These are phyloP conservation scores for Phrynosoma blainvillii DNA, from an alignment of 2,113 vertebrate species.

Conservation along the genomic window DNA sequence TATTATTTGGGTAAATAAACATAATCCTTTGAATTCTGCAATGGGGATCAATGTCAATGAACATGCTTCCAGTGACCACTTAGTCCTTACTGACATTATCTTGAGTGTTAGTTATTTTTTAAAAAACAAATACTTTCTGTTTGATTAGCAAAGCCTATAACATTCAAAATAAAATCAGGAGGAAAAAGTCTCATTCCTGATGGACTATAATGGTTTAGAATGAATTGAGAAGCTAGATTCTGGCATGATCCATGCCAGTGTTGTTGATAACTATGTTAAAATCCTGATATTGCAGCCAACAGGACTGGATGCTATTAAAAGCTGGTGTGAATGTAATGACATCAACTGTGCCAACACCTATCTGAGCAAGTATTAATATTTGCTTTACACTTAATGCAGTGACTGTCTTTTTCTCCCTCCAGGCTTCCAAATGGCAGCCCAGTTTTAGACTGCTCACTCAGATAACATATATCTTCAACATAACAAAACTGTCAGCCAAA, in stretches of 20 bases:
- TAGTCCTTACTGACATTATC: not conserved
- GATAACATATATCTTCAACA: not conserved
- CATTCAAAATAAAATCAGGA: fast-evolving
- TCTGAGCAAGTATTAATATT: conserved; percentile 19
- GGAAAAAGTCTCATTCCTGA: not conserved
- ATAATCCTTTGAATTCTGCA: not conserved
- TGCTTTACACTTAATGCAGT: conserved; percentile 2
- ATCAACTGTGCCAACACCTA: conserved; percentile 13
- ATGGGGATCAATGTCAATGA: not conserved
- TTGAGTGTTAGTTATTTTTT: not conserved
- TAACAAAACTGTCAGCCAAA: not conserved
- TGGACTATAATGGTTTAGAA: not conserved
- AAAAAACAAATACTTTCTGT: not conserved
- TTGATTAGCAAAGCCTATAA: conserved; percentile 4
- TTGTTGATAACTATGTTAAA: conserved; percentile 6
- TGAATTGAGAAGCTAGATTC: not conserved
- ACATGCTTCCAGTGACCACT: not conserved
- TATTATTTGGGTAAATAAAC: not conserved
- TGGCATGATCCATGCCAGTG: not conserved
- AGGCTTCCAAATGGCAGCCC: conserved; percentile 26
- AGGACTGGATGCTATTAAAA: conserved; percentile 23
- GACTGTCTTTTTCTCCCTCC: conserved; percentile 1
- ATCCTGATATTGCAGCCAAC: not conserved
- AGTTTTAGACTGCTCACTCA: not conserved
- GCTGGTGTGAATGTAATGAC: conserved; percentile 10